phyloP scores from a whole-genome alignment of 2,888 invertebrate species.

The Boloria selene region DNA sequence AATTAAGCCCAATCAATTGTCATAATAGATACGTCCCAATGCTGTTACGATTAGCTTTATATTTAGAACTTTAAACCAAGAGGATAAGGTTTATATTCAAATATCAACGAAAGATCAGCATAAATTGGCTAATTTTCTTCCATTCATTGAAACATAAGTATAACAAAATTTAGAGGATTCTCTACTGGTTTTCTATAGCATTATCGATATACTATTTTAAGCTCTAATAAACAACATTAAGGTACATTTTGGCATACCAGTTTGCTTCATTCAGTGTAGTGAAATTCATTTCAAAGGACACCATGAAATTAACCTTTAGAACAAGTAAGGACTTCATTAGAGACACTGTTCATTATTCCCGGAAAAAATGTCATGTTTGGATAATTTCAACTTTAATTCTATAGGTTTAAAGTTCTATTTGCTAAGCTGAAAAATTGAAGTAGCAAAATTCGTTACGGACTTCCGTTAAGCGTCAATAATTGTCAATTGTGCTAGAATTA shows the following conservation, averaged over 20 bases:
- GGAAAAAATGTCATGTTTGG: slow-evolving; percentile 1
- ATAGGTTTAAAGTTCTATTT: slow-evolving; percentile 1
- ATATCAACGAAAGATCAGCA: slow-evolving; percentile 11
- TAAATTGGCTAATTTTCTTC: slow-evolving; percentile 25
- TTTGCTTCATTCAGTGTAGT: slow-evolving; percentile 2
- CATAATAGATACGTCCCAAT: slow-evolving; percentile 39
- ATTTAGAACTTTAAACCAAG: background rate
- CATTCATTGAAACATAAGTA: slow-evolving; percentile 42
- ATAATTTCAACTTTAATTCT: background rate
- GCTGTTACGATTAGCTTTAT: slow-evolving; percentile 32
- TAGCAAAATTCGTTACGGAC: slow-evolving; percentile 46
- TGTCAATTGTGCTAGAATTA: slow-evolving; percentile 45
- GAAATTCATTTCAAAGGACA: slow-evolving; percentile 19
- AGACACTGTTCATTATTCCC: slow-evolving; percentile 16
- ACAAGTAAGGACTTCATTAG: slow-evolving; percentile 30
- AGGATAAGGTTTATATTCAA: slow-evolving; percentile 43
- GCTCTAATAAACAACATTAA: slow-evolving; percentile 8
- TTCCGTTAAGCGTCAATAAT: slow-evolving; percentile 49
- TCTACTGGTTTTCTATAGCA: slow-evolving; percentile 31
- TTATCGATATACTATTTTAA: slow-evolving; percentile 36
- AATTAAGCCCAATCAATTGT: slow-evolving; percentile 33
- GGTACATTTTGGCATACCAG: slow-evolving; percentile 29
- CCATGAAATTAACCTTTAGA: slow-evolving; percentile 35
- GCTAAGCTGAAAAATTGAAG: background rate
- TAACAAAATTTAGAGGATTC: slow-evolving; percentile 38